Percentiles rank a stretch among this genome's conserved stretches.
phyloP scores from a whole-genome alignment of 2,797 vertebrate species.

The Malurus leucopterus region DNA sequence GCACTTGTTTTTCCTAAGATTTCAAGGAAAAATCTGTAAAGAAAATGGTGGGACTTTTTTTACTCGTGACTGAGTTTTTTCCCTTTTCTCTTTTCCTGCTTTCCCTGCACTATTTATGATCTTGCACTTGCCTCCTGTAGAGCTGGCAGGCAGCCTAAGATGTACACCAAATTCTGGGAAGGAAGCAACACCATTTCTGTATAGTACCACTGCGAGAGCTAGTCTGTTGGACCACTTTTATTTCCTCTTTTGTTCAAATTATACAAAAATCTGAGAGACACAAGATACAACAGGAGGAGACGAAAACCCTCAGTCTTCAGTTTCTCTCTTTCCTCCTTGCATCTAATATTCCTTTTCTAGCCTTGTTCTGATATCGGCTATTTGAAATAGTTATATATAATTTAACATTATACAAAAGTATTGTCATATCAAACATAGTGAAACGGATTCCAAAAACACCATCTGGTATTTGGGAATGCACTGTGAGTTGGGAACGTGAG shows the following conservation, averaged over 20 bases:
- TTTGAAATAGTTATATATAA: conserved; percentile 84
- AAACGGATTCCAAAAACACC: conserved; percentile 93
- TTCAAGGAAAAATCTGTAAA: not conserved
- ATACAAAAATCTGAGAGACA: conserved; percentile 68
- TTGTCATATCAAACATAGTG: conserved; percentile 86
- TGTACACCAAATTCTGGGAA: conserved; percentile 60
- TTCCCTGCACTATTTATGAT: conserved; percentile 38
- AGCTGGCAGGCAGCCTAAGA: conserved; percentile 58
- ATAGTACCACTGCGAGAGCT: conserved; percentile 27
- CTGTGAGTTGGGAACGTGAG: conserved; percentile 84
- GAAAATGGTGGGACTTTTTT: not conserved
- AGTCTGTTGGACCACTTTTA: conserved; percentile 30
- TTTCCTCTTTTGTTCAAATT: conserved; percentile 67
- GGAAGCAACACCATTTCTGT: conserved; percentile 52
- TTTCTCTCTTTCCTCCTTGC: conserved; percentile 68
- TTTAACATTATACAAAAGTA: conserved; percentile 86
- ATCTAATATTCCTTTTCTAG: conserved; percentile 74
- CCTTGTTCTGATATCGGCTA: conserved; percentile 72
- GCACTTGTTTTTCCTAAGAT: not conserved
- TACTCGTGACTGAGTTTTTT: not conserved
- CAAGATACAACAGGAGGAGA: conserved; percentile 56
- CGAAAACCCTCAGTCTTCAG: conserved; percentile 63
- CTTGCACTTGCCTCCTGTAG: conserved; percentile 36
- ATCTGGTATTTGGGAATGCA: conserved; percentile 92
- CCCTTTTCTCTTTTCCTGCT: conserved; percentile 21